A percentile compares a stretch with the other conserved stretches of the same genome.
phyloP scores from a whole-genome alignment of 2,888 invertebrate genomes.

The Leucozona laternaria region DNA sequence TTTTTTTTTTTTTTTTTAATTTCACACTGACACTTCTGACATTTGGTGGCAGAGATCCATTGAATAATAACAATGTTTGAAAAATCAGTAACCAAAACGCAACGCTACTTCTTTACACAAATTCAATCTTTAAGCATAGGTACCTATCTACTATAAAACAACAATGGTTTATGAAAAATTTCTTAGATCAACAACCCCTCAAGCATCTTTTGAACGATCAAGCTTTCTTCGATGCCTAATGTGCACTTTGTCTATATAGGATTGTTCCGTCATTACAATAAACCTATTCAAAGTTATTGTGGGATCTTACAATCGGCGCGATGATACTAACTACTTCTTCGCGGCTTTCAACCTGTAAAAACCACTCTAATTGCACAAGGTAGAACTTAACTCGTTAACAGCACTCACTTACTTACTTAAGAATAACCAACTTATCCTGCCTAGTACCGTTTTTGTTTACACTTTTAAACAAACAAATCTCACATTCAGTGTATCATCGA shows the following conservation, averaged over 20 bases:
- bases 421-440: background rate
- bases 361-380: background rate
- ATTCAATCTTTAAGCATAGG: background rate
- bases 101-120: background rate
- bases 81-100: too few species aligned
- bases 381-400: background rate
- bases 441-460: conserved; percentile 6
- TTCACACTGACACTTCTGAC: too few species aligned
- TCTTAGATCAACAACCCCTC: background rate
- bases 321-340: background rate
- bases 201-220: background rate
- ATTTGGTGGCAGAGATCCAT: too few species aligned
- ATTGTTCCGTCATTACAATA: background rate
- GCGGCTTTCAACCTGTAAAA: background rate
- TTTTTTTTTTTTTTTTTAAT: too few species aligned
- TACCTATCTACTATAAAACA: background rate
- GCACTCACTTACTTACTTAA: background rate
- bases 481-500: background rate
- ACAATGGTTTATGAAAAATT: background rate
- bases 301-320: background rate
- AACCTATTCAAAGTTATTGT: conserved; percentile 1
- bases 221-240: background rate
- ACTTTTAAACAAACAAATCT: conserved; percentile 13
- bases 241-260: background rate
- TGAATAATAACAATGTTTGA: too few species aligned